Conservation (phyloP, 1,140 invertebrate species). For the Penaeus indicus region DNA sequence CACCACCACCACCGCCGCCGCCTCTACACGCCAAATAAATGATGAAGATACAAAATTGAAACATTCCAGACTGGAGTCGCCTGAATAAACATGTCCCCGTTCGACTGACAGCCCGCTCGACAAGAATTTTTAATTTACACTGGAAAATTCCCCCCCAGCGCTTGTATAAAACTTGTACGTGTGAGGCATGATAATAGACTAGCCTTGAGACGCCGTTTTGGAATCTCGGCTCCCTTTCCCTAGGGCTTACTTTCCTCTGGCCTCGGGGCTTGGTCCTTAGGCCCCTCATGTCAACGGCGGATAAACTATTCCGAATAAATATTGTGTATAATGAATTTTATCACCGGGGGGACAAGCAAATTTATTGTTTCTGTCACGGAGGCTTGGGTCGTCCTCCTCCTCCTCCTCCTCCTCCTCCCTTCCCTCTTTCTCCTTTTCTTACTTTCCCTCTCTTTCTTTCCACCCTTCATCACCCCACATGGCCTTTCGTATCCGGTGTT, state of each 20-base stretch:
- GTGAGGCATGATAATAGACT: constrained; percentile 40
- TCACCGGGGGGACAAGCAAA: constrained; percentile 25
- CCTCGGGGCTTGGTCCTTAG: neutral
- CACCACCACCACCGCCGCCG: neutral
- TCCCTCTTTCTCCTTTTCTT: too few species aligned
- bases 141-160: constrained; percentile 23
- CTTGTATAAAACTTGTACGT: constrained; percentile 45
- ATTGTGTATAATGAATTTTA: constrained; percentile 52
- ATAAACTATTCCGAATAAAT: constrained; percentile 48
- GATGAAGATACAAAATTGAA: constrained; percentile 44
- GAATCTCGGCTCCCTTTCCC: neutral
- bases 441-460: too few species aligned
- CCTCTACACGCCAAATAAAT: constrained; percentile 45
- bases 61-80: constrained; percentile 39
- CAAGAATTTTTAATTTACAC: constrained; percentile 54
- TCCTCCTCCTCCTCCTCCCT: too few species aligned
- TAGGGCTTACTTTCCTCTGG: neutral
- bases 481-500: neutral
- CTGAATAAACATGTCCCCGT: constrained; percentile 41
- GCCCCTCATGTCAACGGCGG: constrained; percentile 6
- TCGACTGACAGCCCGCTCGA: constrained; percentile 23
- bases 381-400: neutral
- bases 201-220: constrained; percentile 17
- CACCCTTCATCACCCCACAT: neutral
- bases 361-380: constrained; percentile 43